These are phyloP conservation scores for Sapajus apella DNA, from an alignment of 2,113 vertebrate genomes.

Conservation along the genomic window DNA sequence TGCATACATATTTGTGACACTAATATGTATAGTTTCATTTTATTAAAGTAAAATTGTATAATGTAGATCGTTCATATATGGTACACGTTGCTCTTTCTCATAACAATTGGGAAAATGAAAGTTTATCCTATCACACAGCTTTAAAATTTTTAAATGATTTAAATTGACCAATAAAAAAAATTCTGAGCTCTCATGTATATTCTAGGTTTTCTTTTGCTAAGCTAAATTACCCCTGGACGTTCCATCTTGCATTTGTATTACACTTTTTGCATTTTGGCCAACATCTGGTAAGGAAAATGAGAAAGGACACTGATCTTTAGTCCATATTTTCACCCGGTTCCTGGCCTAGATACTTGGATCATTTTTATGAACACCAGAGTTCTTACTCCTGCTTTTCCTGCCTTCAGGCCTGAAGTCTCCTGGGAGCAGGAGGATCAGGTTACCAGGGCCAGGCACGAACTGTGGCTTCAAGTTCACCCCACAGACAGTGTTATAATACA, in stretches of 20 bases:
- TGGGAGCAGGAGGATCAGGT: not conserved
- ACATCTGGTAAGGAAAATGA: not conserved
- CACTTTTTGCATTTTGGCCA: not conserved
- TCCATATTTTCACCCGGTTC: not conserved
- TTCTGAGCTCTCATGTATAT: not conserved
- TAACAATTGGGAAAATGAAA: not conserved
- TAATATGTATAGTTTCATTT: not conserved
- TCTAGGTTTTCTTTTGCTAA: not conserved
- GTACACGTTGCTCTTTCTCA: not conserved
- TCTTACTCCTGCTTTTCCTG: not conserved
- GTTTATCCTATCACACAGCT: not conserved
- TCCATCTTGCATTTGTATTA: not conserved
- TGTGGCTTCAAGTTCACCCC: not conserved
- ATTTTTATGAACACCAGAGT: not conserved
- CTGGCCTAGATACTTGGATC: not conserved
- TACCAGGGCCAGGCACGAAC: not conserved
- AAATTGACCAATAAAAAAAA: not conserved
- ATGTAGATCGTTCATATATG: not conserved
- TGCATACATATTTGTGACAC: not conserved
- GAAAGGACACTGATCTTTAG: not conserved
- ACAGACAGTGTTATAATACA: not conserved
- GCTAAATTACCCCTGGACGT: not conserved
- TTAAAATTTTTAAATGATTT: not conserved
- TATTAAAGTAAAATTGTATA: not conserved
- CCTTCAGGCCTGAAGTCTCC: not conserved